Base-by-base conservation (phyloP, 2,797 vertebrate genomes). In the Manis crassicaudata region DNA sequence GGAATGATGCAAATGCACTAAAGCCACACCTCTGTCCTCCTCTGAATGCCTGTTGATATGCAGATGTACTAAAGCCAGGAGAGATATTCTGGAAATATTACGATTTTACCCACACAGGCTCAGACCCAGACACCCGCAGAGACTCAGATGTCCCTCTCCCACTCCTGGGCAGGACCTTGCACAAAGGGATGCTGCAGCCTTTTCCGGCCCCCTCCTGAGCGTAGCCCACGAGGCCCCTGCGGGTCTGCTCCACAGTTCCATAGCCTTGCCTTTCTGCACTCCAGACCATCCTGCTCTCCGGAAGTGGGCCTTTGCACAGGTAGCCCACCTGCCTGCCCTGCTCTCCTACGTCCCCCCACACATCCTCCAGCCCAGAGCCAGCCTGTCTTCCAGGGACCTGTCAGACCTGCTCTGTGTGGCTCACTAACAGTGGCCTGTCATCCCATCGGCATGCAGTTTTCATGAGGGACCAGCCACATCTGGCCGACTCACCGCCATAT, bases 401-500 rank as follows among this genome's bases (percentile, higher is more conserved):
- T 3, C 56, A 60, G 46, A 7, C 4, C 67, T 29, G 2, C 27
- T 65, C 73, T 25, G 7, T 20, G 40, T 67, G 70, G 65, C 23
- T 7, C 68, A 14, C 0, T 0, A 35, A 14, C 58, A 8, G 35
- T 2, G n/a, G 43, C 29, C 62, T 25, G 43, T 67, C 16, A 16
- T 6, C 16, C 73, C 18, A 18, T 17, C 25, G 17, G 58, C 18
- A 13, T 5, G 23, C 46, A 12, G 80, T 23, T 6, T 11, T 46
- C 52, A 6, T 0, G 73, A 75, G 32, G 25, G 10, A 4, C 46
- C 58, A n/a, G 6, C 16, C 9, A 5, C 2, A 1, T 32, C 60
- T 14, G 58, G 37, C n/a, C 0, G 1, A 7, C 62, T 32, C 40
- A 13, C 25, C 14, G 1, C 63, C 13, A 35, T 6, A 1, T 18